Conservation (phyloP, 2,797 vertebrate species). For the Epinephelus coioides region DNA sequence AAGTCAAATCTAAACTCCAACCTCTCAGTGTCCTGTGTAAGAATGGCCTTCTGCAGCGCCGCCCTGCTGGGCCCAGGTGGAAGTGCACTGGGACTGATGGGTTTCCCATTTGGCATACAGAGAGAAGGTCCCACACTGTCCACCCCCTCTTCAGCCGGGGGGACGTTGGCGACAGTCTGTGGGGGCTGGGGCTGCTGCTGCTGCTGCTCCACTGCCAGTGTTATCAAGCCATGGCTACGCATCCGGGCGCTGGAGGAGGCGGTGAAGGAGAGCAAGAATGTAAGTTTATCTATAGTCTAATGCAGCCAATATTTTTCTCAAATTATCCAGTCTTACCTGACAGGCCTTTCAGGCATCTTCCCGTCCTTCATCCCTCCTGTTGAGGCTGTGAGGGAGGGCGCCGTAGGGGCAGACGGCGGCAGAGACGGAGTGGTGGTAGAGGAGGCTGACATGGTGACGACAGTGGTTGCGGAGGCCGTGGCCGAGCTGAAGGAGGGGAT, state of each 20-base stretch:
- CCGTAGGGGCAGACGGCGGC: slow-evolving; percentile 76
- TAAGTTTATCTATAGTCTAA: background rate
- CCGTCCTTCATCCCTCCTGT: slow-evolving; percentile 77
- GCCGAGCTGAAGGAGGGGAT: slow-evolving; percentile 84
- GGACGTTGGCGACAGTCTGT: slow-evolving; percentile 62
- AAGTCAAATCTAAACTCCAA: slow-evolving; percentile 49
- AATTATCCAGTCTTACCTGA: slow-evolving; percentile 76
- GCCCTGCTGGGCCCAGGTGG: slow-evolving; percentile 89
- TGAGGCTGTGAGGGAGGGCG: slow-evolving; percentile 77
- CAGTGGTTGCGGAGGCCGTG: slow-evolving; percentile 72
- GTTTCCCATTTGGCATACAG: slow-evolving; percentile 89
- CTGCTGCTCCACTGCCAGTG: slow-evolving; percentile 77
- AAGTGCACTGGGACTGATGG: slow-evolving; percentile 89
- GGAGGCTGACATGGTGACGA: slow-evolving; percentile 86
- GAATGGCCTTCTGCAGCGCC: slow-evolving; percentile 91
- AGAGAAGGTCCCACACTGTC: slow-evolving; percentile 92
- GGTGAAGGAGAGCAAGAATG: background rate
- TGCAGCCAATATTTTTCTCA: background rate
- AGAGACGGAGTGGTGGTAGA: slow-evolving; percentile 84
- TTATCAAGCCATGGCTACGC: slow-evolving; percentile 88
- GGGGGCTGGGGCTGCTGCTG: slow-evolving; percentile 73
- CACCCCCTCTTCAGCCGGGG: slow-evolving; percentile 86
- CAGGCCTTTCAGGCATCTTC: slow-evolving; percentile 83
- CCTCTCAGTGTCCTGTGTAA: slow-evolving; percentile 93
- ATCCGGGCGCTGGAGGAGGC: slow-evolving; percentile 87